Conservation (phyloP, 1,140 invertebrate species). For the Ganaspis sp. region DNA sequence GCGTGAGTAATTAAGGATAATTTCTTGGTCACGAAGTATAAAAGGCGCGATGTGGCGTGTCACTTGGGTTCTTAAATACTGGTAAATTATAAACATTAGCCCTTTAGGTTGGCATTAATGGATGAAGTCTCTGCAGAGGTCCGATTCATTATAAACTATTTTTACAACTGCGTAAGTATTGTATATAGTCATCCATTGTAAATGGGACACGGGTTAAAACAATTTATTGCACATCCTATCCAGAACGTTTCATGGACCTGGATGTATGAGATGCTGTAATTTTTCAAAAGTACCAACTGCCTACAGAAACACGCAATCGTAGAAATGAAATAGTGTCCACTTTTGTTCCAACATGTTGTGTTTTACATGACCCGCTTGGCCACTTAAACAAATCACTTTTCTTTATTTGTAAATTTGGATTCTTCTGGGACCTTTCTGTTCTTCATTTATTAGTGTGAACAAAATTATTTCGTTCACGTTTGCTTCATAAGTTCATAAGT, state of each 20-base stretch:
- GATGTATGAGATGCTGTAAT: slow-evolving; percentile 50
- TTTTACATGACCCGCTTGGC: neutral
- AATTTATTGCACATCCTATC: slow-evolving; percentile 49
- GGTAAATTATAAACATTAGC: slow-evolving; percentile 34
- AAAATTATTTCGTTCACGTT: too few relatives aligned
- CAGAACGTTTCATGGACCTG: slow-evolving; percentile 40
- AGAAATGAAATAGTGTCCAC: slow-evolving; percentile 44
- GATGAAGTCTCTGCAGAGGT: neutral
- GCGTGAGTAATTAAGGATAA: slow-evolving; percentile 5
- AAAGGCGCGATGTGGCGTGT: slow-evolving; percentile 6
- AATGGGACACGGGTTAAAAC: slow-evolving; percentile 44
- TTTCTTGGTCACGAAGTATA: slow-evolving; percentile 4
- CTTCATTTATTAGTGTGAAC: too few relatives aligned
- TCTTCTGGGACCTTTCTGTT: neutral
- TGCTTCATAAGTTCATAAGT: too few relatives aligned
- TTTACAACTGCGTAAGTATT: neutral
- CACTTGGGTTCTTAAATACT: neutral
- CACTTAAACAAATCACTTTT: neutral
- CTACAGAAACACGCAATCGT: slow-evolving; percentile 44
- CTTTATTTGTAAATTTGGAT: neutral
- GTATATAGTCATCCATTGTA: slow-evolving; percentile 42
- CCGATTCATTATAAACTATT: neutral
- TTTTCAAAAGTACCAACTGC: slow-evolving; percentile 45
- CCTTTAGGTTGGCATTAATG: neutral
- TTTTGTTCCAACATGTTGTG: slow-evolving; percentile 12